A percentile compares a stretch with the other conserved stretches of the same genome.
Conservation (phyloP, 2,797 vertebrate genomes). For the Neostethus bicornis region DNA sequence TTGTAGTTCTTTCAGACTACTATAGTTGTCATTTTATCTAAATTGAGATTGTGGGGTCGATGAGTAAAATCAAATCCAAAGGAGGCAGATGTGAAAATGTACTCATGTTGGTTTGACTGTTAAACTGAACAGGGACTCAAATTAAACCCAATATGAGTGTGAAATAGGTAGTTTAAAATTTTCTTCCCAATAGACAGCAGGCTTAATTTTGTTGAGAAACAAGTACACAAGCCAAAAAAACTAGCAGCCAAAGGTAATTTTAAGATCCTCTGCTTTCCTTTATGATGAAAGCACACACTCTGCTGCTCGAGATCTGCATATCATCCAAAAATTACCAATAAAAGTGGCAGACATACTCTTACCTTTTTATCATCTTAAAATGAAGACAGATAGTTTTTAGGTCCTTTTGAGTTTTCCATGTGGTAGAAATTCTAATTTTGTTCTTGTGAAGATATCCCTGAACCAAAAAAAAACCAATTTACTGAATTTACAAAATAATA, state of each 20-base stretch:
- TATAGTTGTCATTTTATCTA: too few species aligned
- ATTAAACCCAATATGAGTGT: neutral
- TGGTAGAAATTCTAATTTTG: neutral
- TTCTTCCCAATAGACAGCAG: neutral
- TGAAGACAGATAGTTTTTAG: neutral
- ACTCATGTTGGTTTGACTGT: neutral
- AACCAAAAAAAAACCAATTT: too few species aligned
- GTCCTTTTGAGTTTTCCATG: neutral
- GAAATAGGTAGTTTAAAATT: neutral
- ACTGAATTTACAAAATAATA: neutral
- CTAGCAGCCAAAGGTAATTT: neutral
- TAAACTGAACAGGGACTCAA: neutral
- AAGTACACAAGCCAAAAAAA: neutral
- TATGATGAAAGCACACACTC: neutral
- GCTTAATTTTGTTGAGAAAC: neutral
- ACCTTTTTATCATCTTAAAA: neutral
- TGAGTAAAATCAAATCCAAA: too few species aligned
- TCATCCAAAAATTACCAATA: neutral
- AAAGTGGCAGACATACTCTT: neutral
- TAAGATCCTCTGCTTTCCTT: neutral
- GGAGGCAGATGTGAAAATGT: too few species aligned
- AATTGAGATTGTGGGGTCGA: too few species aligned
- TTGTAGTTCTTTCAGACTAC: too few species aligned
- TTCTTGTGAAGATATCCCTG: neutral
- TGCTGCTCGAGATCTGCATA: neutral